Evolutionary conservation across 2,113 vertebrate genomes (phyloP), one percentile per base, ranked within the genome.

Genomic region (Amblyornis subalaris): DNA sequence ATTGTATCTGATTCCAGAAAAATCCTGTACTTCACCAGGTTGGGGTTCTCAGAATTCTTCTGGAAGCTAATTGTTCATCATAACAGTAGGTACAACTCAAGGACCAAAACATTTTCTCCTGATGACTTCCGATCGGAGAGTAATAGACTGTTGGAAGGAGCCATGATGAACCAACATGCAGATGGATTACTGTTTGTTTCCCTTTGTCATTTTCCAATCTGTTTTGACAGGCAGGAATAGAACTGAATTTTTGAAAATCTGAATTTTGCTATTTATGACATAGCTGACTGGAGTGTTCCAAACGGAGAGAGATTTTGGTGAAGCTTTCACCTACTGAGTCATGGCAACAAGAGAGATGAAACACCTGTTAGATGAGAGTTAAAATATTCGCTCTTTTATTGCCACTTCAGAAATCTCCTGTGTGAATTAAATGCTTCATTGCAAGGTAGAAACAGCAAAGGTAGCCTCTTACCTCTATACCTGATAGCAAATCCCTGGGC

Each of bases 401-500:
- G 40, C 31, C 62, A 65, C 28, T 78, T 88, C 22, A 85, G 66
- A 53, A 85, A 76, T 47, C 21, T 42, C 13, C 35, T 26, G 15
- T 50, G 40, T 47, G 31, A 84, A 74, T 62, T 53, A 67, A 77
- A 55, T 36, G 40, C 29, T 78, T 88, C 35, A 53, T 1, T 66
- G 44, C 80, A 79, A 71, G 28, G 9, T 6, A 65, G 42, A 67
- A 85, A 81, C 8, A 47, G 38, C 48, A 62, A 88, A 66, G 23
- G 38, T 44, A 33, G 19, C 31, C 25, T 84, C 93, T 97, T 94
- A 99, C 99, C 99, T 98, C 98, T 98, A 75, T 99, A 99, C 19
- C 98, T 96, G 95, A 99, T 97, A 86, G 99, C 98, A 84, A 99
- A 99, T 36, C 99, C 99, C 70, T 99, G 99, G 51, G 99, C 99